Conservation (phyloP, 2,888 invertebrate species). For the Germaria angustata region DNA sequence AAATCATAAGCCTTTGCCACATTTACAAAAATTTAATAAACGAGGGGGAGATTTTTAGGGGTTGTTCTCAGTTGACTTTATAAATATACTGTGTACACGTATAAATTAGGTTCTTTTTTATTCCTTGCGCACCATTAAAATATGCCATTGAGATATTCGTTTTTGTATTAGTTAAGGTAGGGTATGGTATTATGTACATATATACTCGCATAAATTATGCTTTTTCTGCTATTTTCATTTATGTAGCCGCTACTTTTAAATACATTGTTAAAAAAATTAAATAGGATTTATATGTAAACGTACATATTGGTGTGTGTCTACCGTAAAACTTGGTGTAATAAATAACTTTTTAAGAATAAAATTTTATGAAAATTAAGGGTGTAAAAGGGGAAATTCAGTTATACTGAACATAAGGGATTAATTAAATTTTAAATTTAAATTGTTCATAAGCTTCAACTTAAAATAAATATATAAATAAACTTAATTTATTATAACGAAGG, state of each 20-base stretch:
- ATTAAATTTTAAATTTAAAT: neutral
- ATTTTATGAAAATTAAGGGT: conserved; percentile 28
- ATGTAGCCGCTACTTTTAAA: conserved; percentile 50
- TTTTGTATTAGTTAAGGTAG: conserved; percentile 58
- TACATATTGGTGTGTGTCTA: conserved; percentile 1
- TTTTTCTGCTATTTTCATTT: neutral
- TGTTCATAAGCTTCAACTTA: neutral
- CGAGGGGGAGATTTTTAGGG: conserved; percentile 63
- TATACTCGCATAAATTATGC: conserved; percentile 58
- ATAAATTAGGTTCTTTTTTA: conserved; percentile 30
- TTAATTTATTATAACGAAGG: too few species aligned
- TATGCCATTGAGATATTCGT: conserved; percentile 5
- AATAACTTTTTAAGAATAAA: conserved; percentile 38
- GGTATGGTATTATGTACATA: conserved; percentile 66
- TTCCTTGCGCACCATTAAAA: neutral
- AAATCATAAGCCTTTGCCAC: conserved; percentile 21
- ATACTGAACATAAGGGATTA: neutral
- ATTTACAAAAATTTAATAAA: conserved; percentile 27
- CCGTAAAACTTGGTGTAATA: conserved; percentile 48
- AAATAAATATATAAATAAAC: too few species aligned
- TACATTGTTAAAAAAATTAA: conserved; percentile 63
- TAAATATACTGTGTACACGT: neutral
- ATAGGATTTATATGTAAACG: conserved; percentile 44
- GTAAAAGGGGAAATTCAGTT: neutral
- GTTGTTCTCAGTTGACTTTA: conserved; percentile 51